phyloP scores from a whole-genome alignment of 2,797 vertebrate genomes.

The Orientallactaga sibirica region DNA sequence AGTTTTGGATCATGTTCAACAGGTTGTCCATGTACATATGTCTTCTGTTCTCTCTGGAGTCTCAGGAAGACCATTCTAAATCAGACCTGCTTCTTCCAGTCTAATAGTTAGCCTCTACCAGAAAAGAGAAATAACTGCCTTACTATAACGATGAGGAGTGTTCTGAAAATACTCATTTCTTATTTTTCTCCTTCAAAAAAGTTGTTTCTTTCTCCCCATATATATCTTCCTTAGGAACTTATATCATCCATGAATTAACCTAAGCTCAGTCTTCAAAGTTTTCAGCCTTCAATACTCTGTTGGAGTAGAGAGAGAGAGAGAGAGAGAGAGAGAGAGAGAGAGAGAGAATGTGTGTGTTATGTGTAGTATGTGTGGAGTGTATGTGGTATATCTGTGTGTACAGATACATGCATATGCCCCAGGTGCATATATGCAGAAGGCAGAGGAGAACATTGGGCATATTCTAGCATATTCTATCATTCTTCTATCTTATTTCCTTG shows the following conservation, averaged over 20 bases:
- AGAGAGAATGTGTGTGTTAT: no score
- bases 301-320: no score
- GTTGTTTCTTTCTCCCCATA: conserved; percentile 19
- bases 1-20: background rate
- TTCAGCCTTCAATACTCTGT: no score
- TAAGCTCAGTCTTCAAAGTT: background rate
- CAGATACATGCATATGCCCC: no score
- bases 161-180: background rate
- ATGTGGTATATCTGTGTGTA: no score
- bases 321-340: no score
- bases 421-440: no score
- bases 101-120: background rate
- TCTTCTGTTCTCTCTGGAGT: background rate
- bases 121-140: background rate
- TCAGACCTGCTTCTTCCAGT: background rate
- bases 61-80: background rate
- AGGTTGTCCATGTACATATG: background rate
- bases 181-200: conserved; percentile 30
- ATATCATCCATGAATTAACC: background rate
- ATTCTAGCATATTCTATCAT: no score
- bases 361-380: no score
- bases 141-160: background rate
- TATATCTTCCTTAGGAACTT: conserved; percentile 43
- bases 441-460: no score
- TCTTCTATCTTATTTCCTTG: no score